A percentile compares a stretch with the other conserved stretches of the same genome.
Conservation (phyloP, 53 echinoderm and acorn worm genomes). For the Zoroaster sp. region DNA sequence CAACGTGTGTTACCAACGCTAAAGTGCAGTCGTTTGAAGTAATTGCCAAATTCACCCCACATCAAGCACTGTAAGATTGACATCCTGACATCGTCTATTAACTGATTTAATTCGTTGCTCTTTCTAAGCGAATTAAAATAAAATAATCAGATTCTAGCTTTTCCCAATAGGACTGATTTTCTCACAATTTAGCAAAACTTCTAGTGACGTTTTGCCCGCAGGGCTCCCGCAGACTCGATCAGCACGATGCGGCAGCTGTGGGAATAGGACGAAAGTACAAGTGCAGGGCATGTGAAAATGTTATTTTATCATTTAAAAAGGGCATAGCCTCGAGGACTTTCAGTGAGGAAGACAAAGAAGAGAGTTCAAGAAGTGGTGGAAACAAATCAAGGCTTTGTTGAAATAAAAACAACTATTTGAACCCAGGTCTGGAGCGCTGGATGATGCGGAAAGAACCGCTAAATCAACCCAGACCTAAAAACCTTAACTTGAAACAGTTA, state of each 20-base stretch:
- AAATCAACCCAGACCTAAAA: no score
- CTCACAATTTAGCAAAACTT: neutral
- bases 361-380: neutral
- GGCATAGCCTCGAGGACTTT: neutral
- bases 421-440: no score
- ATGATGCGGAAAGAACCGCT: no score
- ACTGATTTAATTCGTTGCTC: neutral
- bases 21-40: neutral
- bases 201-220: neutral
- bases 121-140: neutral
- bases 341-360: neutral
- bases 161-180: neutral
- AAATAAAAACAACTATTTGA: no score
- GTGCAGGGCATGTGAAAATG: neutral
- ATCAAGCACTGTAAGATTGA: neutral
- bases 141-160: neutral
- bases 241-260: neutral
- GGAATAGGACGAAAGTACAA: neutral
- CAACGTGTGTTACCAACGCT: neutral
- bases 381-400: neutral
- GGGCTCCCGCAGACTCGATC: neutral
- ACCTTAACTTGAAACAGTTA: no score
- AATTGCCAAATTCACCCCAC: neutral
- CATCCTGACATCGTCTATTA: neutral
- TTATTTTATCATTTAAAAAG: neutral